These are phyloP conservation scores for Elachura formosa DNA, from an alignment of 2,113 vertebrate genomes.

Conservation along the genomic window DNA sequence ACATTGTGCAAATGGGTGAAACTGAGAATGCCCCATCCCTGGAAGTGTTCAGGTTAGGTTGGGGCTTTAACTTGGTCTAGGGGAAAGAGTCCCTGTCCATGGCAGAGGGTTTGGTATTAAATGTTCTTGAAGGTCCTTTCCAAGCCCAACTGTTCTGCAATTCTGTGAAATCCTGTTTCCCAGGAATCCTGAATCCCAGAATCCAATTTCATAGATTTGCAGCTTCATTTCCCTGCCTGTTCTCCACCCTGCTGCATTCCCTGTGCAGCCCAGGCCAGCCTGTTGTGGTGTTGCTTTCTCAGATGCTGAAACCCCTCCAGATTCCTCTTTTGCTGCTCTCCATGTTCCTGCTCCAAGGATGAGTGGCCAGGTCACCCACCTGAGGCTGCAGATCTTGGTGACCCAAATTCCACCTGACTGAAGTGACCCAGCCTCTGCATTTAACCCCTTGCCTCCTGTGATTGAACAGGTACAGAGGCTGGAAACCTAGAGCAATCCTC, in stretches of 20 bases:
- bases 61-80: background rate
- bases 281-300: background rate
- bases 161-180: background rate
- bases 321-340: background rate
- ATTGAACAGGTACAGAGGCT: background rate
- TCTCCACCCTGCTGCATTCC: background rate
- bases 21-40: background rate
- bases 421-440: background rate
- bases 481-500: background rate
- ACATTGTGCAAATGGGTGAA: background rate
- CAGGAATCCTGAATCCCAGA: too few relatives aligned
- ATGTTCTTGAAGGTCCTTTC: background rate
- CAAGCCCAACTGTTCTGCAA: accelerated
- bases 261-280: background rate
- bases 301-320: background rate
- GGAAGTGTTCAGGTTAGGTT: background rate
- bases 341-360: background rate
- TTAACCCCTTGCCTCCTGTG: background rate
- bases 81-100: background rate
- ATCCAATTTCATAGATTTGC: background rate
- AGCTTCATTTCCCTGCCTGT: background rate
- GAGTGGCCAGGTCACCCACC: background rate
- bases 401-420: background rate
- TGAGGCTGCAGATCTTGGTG: background rate
- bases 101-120: background rate